A percentile compares a stretch with the other conserved stretches of the same genome.
phyloP scores from a whole-genome alignment of 2,888 invertebrate genomes.

The Nomada goodeniana region DNA sequence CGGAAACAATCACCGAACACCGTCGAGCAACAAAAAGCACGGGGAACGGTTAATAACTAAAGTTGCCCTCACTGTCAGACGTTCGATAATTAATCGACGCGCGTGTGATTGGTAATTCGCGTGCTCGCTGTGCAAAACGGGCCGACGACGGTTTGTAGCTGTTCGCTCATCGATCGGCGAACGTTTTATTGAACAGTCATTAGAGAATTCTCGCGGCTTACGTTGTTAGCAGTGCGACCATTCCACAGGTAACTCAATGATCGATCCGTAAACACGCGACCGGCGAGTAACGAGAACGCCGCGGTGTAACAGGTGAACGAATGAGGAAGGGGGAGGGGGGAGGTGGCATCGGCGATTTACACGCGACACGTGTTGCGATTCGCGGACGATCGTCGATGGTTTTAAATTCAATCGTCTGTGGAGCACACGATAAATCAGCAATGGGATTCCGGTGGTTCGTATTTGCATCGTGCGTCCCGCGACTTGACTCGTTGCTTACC shows the following conservation, averaged over 20 bases:
- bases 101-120: too few species aligned
- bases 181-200: not conserved
- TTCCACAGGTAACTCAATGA: too few species aligned
- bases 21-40: too few species aligned
- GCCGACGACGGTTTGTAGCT: not conserved
- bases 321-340: not conserved
- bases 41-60: too few species aligned
- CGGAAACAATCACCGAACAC: too few species aligned
- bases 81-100: too few species aligned
- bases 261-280: not conserved
- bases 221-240: not conserved
- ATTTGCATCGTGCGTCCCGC: conserved; percentile 3
- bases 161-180: not conserved
- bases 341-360: conserved; percentile 11
- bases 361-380: conserved; percentile 5
- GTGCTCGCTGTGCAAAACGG: conserved; percentile 1
- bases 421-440: not conserved
- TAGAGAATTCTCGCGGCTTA: not conserved
- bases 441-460: not conserved
- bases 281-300: not conserved
- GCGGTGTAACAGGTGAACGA: conserved; percentile 20
- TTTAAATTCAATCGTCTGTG: conserved; percentile 6
- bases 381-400: not conserved
- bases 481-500: not conserved
- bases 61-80: too few species aligned